Base-by-base conservation (phyloP, 2,888 invertebrate species). In the Choreutis nemorana region DNA sequence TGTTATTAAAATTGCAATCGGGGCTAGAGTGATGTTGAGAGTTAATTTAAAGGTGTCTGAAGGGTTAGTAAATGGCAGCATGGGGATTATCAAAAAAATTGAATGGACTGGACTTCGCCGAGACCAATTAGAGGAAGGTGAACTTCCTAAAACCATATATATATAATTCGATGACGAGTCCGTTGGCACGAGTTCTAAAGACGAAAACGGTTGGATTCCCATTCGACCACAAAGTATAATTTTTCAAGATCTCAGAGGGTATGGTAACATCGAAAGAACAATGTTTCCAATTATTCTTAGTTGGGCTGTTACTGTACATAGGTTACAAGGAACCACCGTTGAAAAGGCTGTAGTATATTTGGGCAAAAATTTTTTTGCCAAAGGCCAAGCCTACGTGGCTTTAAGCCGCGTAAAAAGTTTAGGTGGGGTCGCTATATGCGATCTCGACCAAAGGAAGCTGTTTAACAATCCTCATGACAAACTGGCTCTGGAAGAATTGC, bases 321-420 rank as follows among this genome's bases (percentile, higher is more conserved):
- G 21, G 9, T 28, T 42, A 27, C 39, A 44, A 26, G 42, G 39
- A 16, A 34, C 29, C 28, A 44, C 41, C 9, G 40, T 40, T 4
- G 36, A 42, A 29, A 30, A 36, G 23, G 39, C 31, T 22, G 41
- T 45, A n/a, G 27, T 46, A 12, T 42, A 46, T 25, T 26, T 46
- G 13, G 42, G 42, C 20, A 18, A 37, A n/a, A 20, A 28, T 36
- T 18, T 44, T 18, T 44, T 50, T 37, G 40, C 33, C 12, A 31
- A 33, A 23, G 46, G 44, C 21, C 47, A 49, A 41, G 45, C 47
- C 14, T 50, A 46, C 33, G 45, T 50, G n/a, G 46, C 49, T 23
- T 33, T 45, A 15, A 45, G 45, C 39, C 30, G 45, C 26, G 39
- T 39, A 13, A 40, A 34, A 37, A 36, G 43, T 32, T 31, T 33